Percentiles rank a stretch among this genome's conserved stretches.
Conservation (phyloP, 1,140 invertebrate genomes). For the Anagrus nilaparvatae region DNA sequence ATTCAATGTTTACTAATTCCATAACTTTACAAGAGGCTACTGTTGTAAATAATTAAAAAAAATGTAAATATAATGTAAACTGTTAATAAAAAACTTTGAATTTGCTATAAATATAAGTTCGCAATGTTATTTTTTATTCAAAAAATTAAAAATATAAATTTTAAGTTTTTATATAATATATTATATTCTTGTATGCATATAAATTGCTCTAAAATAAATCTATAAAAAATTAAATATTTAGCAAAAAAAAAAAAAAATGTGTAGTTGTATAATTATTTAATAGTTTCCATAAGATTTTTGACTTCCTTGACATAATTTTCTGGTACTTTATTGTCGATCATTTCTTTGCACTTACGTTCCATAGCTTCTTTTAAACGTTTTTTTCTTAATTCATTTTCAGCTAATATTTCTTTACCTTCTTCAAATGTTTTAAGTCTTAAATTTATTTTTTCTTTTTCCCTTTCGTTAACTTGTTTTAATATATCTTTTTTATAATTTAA, state of each 20-base stretch:
- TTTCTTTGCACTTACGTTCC: conserved; percentile 47
- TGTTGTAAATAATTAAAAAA: too few relatives aligned
- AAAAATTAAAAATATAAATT: background rate
- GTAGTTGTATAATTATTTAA: conserved; percentile 21
- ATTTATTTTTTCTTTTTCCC: conserved; percentile 51
- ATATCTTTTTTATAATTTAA: too few relatives aligned
- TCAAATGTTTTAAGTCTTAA: conserved; percentile 49
- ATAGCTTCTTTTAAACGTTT: conserved; percentile 47
- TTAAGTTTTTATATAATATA: too few relatives aligned
- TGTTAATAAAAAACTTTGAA: too few relatives aligned
- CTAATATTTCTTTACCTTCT: conserved; percentile 50
- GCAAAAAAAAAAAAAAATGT: background rate
- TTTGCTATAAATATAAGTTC: too few relatives aligned
- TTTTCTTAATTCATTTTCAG: conserved; percentile 47
- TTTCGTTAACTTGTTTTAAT: conserved; percentile 63
- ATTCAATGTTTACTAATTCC: too few relatives aligned
- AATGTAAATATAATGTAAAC: too few relatives aligned
- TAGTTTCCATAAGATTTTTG: conserved; percentile 31
- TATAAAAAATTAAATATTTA: conserved; percentile 1
- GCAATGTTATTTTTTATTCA: too few relatives aligned
- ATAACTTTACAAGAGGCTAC: too few relatives aligned
- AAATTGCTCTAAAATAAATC: background rate
- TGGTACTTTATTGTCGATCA: conserved; percentile 38
- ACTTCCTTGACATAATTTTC: conserved; percentile 37
- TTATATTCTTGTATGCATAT: background rate